Conservation (phyloP, 2,888 invertebrate genomes). For the Rhorus exstirpatorius region DNA sequence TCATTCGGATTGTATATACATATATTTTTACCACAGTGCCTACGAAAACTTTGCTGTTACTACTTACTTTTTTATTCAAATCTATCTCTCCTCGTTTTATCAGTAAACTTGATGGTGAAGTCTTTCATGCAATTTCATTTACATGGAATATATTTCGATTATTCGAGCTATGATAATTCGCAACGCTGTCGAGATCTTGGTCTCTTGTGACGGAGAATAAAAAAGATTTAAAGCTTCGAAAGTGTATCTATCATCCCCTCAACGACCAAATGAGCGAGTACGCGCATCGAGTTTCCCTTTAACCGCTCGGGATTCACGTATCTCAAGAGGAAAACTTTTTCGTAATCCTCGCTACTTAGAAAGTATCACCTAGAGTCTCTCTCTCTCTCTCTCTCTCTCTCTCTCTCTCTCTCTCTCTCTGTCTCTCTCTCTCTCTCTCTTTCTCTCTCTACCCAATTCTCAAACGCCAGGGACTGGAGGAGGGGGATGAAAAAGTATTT, state of each 20-base stretch:
- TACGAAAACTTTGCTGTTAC: too few species aligned
- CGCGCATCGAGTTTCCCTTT: constrained; percentile 44
- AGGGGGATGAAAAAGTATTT: constrained; percentile 49
- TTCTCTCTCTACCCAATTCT: constrained; percentile 35
- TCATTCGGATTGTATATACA: too few species aligned
- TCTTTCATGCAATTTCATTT: background rate
- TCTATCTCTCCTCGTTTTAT: background rate
- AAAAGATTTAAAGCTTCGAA: constrained; percentile 39
- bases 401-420: constrained; percentile 10
- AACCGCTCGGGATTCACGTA: constrained; percentile 23
- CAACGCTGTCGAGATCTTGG: background rate
- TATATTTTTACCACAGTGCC: too few species aligned
- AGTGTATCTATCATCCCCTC: constrained; percentile 44
- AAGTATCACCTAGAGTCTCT: constrained; percentile 34
- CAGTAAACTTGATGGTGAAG: background rate
- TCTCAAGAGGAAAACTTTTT: constrained; percentile 63
- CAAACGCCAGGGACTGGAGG: constrained; percentile 8
- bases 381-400: background rate
- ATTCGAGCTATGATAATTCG: constrained; percentile 30
- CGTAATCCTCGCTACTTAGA: constrained; percentile 68
- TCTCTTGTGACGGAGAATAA: background rate
- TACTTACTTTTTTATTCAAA: background rate
- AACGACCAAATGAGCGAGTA: constrained; percentile 15
- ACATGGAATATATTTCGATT: constrained; percentile 3
- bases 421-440: constrained; percentile 11